phyloP scores from a whole-genome alignment of 2,797 vertebrate genomes.

The Epinephelus awoara region DNA sequence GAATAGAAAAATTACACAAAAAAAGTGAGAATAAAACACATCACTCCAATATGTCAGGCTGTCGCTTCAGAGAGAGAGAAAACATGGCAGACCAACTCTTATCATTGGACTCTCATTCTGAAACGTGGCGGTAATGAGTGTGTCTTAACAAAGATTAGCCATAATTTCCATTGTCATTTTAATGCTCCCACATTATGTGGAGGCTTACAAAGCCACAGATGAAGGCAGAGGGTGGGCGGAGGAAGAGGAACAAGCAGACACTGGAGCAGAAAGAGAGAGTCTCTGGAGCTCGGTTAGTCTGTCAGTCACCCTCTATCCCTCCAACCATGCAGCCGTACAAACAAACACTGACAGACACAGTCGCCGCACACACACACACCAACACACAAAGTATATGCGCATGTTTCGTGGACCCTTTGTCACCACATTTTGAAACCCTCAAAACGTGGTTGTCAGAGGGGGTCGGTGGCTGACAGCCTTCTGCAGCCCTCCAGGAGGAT shows the following conservation, averaged over 20 bases:
- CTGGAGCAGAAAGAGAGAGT: conserved; percentile 64
- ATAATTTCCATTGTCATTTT: conserved; percentile 86
- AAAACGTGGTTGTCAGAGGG: conserved; percentile 76
- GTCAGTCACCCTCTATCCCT: conserved; percentile 81
- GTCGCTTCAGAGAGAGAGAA: conserved; percentile 71
- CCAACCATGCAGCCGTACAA: conserved; percentile 56
- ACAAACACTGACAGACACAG: conserved; percentile 57
- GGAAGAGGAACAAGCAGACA: conserved; percentile 70
- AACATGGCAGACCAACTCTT: conserved; percentile 70
- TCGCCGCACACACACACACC: conserved; percentile 42
- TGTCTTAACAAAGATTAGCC: conserved; percentile 86
- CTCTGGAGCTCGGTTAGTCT: conserved; percentile 76
- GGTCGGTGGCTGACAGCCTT: conserved; percentile 79
- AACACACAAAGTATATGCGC: conserved; percentile 35
- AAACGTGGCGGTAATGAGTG: conserved; percentile 80
- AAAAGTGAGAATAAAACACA: conserved; percentile 80
- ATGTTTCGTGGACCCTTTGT: conserved; percentile 62
- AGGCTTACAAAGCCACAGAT: conserved; percentile 81
- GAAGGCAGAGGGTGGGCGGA: conserved; percentile 80
- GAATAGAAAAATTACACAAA: conserved; percentile 71
- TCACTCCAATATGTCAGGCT: conserved; percentile 81
- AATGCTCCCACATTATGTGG: conserved; percentile 82
- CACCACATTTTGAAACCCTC: conserved; percentile 72
- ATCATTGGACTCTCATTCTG: conserved; percentile 79
- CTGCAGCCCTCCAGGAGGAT: conserved; percentile 64